A percentile compares a stretch with the other conserved stretches of the same genome.
phyloP scores from a whole-genome alignment of 1,140 invertebrate genomes.

The Tetraneura akinire region DNA sequence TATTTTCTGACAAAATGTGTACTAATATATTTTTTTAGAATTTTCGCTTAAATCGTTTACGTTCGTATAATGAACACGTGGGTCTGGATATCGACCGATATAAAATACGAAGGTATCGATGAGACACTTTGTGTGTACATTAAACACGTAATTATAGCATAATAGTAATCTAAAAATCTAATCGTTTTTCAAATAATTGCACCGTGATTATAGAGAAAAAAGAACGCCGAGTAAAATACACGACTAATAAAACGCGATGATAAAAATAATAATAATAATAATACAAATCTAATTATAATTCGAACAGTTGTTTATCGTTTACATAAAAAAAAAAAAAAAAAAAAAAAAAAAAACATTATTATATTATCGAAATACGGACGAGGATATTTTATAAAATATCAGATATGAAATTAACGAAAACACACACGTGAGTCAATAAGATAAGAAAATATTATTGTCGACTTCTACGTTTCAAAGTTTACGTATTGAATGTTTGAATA shows the following conservation, averaged over 20 bases:
- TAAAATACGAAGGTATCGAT: not conserved
- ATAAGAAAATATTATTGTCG: not conserved
- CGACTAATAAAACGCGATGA: too few species aligned
- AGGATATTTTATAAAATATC: too few species aligned
- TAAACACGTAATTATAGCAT: not conserved
- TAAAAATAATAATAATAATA: too few species aligned
- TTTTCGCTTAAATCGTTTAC: slow-evolving; percentile 34
- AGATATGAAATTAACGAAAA: not conserved
- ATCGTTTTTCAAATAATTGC: not conserved
- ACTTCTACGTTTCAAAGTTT: not conserved
- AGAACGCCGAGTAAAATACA: too few species aligned
- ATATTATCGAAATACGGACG: too few species aligned
- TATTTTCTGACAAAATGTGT: slow-evolving; percentile 20
- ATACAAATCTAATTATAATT: too few species aligned
- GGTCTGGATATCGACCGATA: not conserved
- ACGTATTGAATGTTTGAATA: not conserved
- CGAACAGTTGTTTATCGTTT: too few species aligned
- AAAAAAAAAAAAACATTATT: too few species aligned
- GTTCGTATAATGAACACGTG: slow-evolving; percentile 22
- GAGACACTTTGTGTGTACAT: not conserved
- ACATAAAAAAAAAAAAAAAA: too few species aligned
- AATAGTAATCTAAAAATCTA: not conserved
- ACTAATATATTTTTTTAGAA: slow-evolving; percentile 37
- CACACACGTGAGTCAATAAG: not conserved
- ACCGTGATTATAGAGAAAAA: too few species aligned